Evolutionary conservation across 1,140 invertebrate genomes (phyloP).

Genomic region (Lepidurus packardi): DNA sequence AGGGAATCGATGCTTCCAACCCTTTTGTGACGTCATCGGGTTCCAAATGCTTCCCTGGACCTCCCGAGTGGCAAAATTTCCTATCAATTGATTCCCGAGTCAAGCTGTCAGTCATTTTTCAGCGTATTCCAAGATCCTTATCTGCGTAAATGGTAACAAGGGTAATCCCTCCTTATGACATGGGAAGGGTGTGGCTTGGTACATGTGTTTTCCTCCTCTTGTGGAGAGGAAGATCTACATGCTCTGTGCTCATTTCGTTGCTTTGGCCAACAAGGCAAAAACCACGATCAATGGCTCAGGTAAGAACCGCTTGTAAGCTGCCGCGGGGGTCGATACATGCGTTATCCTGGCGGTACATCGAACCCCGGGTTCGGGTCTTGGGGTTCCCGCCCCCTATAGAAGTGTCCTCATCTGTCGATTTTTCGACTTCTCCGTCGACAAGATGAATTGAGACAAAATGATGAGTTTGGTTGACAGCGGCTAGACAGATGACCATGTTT

Average conservation of each 20-base stretch:
- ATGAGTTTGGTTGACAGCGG: background rate
- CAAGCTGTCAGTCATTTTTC: background rate
- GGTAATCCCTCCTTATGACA: constrained; percentile 10
- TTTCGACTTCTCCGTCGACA: background rate
- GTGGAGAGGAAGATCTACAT: background rate
- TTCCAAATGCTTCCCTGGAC: too few relatives aligned
- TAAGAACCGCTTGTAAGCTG: background rate
- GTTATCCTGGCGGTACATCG: constrained; percentile 15
- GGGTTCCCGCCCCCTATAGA: background rate
- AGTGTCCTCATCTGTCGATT: constrained; percentile 18
- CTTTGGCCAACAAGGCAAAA: constrained; percentile 6
- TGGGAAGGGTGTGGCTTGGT: constrained; percentile 20
- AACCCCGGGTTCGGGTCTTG: background rate
- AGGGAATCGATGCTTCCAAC: too few relatives aligned
- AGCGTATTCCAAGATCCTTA: background rate
- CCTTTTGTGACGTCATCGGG: too few relatives aligned
- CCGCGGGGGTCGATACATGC: constrained; percentile 2
- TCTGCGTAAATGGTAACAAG: constrained; percentile 15
- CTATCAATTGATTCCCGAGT: background rate
- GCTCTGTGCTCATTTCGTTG: background rate
- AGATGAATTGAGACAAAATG: constrained; percentile 22
- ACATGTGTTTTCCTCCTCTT: background rate
- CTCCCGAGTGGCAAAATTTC: background rate
- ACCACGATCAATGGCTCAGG: constrained; percentile 18
- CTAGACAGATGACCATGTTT: constrained; percentile 19